Conservation (phyloP, 2,113 vertebrate species). For the Prionailurus viverrinus region DNA sequence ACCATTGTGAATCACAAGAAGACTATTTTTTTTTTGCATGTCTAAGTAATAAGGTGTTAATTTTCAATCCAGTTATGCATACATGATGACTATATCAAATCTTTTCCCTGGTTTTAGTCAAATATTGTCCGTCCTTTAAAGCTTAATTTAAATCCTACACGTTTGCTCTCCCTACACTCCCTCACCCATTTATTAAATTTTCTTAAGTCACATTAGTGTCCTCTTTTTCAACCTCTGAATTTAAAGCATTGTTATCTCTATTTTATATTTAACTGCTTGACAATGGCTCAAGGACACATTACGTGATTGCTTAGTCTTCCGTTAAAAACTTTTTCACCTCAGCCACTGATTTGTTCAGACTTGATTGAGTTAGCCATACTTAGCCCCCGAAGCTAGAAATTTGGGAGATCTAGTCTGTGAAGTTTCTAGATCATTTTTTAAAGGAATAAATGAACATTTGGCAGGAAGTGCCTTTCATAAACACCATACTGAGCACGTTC, state of each 20-base stretch:
- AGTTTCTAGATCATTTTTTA: conserved; percentile 47
- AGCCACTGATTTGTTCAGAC: not conserved
- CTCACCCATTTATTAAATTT: not conserved
- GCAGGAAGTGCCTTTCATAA: conserved; percentile 19
- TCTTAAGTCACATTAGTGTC: not conserved
- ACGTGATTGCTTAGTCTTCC: conserved; percentile 2
- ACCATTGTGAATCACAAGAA: conserved; percentile 1
- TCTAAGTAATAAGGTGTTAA: not conserved
- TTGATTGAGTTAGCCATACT: not conserved
- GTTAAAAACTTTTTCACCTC: not conserved
- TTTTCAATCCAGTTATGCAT: not conserved
- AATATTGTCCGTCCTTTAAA: not conserved
- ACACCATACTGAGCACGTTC: not conserved
- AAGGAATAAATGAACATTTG: conserved; percentile 38
- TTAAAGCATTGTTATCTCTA: not conserved
- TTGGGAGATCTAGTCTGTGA: not conserved
- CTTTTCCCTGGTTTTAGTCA: not conserved
- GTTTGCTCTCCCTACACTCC: not conserved
- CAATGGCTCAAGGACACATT: not conserved
- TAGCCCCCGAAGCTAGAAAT: not conserved
- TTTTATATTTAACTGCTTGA: not conserved
- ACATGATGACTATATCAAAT: not conserved
- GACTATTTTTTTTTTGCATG: not conserved
- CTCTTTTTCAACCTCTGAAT: not conserved
- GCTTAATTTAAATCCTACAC: not conserved